A percentile compares a stretch with the other conserved stretches of the same genome.
These are phyloP conservation scores for Darevskia mixta DNA, from an alignment of 2,797 vertebrate species.

Conservation along the genomic window DNA sequence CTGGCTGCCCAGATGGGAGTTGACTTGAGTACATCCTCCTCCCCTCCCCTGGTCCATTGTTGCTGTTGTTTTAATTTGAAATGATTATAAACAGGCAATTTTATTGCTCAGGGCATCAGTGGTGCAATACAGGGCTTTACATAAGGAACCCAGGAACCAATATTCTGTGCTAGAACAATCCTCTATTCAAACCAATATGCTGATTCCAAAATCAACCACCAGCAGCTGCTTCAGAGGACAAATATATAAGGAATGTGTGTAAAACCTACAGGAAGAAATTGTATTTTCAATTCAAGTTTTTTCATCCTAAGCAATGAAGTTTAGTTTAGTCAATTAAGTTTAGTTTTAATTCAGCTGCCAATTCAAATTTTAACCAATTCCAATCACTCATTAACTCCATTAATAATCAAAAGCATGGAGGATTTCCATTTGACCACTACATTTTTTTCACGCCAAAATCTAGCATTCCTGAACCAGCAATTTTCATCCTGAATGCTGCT, in stretches of 20 bases:
- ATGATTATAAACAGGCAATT: constrained; percentile 18
- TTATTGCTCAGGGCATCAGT: background rate
- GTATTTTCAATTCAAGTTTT: background rate
- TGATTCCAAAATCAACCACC: constrained; percentile 7
- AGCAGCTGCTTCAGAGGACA: constrained; percentile 16
- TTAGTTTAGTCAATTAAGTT: background rate
- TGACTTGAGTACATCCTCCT: too few species aligned
- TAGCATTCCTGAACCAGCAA: background rate
- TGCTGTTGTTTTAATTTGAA: constrained; percentile 33
- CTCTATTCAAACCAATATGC: constrained; percentile 3
- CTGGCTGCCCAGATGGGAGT: constrained; percentile 22
- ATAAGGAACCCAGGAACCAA: background rate
- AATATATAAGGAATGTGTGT: background rate
- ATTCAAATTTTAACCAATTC: background rate
- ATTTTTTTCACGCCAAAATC: background rate
- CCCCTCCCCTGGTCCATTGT: background rate
- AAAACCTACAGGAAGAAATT: background rate
- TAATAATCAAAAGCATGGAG: background rate
- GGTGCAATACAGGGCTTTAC: background rate
- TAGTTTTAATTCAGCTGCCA: constrained; percentile 1
- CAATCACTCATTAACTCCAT: background rate
- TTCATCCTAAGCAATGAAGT: background rate
- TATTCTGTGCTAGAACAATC: background rate
- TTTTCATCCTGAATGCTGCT: background rate
- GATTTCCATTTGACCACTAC: background rate